Evolutionary conservation across 1,140 invertebrate species (phyloP), one percentile per base, ranked within the genome.

Genomic region (Nomia melanderi): DNA sequence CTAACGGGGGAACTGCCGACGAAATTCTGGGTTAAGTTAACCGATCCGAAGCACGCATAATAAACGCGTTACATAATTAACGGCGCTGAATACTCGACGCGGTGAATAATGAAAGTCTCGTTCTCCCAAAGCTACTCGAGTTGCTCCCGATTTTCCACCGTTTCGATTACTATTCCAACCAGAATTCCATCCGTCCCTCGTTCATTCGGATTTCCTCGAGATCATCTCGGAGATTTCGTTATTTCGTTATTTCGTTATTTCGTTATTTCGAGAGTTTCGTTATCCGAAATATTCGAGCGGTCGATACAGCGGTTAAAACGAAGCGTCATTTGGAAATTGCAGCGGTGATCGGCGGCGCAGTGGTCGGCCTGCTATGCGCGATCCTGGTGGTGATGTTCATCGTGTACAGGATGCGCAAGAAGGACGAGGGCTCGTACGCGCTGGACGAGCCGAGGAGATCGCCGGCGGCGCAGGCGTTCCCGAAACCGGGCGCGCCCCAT

Each of bases 301-400:
- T 20, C 5, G 7, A 1, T 50, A 1, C 0, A 1, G n/a, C 1
- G 5, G 8, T 1, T 23, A n/a, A 50, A 50, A 8, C 6, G 6
- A 1, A 50, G 6, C 20, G 5, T n/a, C 14, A n/a, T n/a, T 54
- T 57, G 50, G 33, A 3, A 50, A 79, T 82, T 86, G 95, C 93
- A 99, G 98, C 98, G 93, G 97, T 99, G 60, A 99, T 99, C 90
- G 98, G 98, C 83, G 98, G 99, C 80, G 98, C 98, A 78, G 98
- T 99, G 67, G 98, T 99, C 20, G 98, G 98, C 54, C 93, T 99
- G 47, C 94, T 99, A 27, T 99, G 98, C 93, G 98, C 98, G 87
- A 99, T 99, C 91, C 94, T 99, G 60, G 96, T 99, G 78, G 98
- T 99, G 59, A 99, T 99, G 98, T 99, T 99, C 93, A 98, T 99